Evolutionary conservation across 2,113 vertebrate genomes (phyloP).

Genomic region (Heliornis fulica): DNA sequence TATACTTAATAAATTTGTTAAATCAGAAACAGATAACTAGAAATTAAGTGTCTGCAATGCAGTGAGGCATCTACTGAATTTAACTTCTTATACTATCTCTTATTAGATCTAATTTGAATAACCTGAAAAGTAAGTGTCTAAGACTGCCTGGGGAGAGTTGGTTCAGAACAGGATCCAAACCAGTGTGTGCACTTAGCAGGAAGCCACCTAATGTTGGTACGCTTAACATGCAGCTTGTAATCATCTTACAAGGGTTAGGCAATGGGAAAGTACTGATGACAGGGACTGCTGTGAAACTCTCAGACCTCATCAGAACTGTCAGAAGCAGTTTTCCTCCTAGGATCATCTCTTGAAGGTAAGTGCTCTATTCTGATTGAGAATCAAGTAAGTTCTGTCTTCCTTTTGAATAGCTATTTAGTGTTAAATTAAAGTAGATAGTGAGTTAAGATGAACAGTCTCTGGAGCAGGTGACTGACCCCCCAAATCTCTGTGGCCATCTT

Average conservation of each 20-base stretch:
- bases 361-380: not conserved
- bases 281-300: not conserved
- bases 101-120: constrained; percentile 16
- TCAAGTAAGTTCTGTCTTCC: not conserved
- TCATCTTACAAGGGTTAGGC: not conserved
- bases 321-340: not conserved
- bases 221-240: not conserved
- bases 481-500: not conserved
- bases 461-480: not conserved
- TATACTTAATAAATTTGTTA: not conserved
- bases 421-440: not conserved
- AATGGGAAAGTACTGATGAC: not conserved
- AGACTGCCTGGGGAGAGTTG: not conserved
- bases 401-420: not conserved
- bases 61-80: not conserved
- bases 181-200: not conserved
- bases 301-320: not conserved
- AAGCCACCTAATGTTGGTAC: not conserved
- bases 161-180: not conserved
- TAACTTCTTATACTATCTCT: not conserved
- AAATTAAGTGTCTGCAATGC: not conserved
- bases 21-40: not conserved
- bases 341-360: not conserved
- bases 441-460: not conserved
- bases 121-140: not conserved